Conservation (phyloP, 2,888 invertebrate genomes). For the Deilephila porcellus region DNA sequence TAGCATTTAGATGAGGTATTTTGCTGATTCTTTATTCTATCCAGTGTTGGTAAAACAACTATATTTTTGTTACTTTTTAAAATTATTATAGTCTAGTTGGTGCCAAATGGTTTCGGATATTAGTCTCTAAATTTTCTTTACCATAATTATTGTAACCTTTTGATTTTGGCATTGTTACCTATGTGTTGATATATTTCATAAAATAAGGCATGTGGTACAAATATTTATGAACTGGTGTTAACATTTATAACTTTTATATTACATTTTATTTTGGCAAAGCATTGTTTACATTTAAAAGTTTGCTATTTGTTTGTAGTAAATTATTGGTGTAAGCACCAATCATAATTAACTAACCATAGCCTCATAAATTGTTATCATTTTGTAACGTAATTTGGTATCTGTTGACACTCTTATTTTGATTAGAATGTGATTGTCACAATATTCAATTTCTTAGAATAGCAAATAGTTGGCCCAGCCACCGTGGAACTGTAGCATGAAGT, state of each 20-base stretch:
- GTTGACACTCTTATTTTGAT: too few species aligned
- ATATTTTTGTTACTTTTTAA: too few species aligned
- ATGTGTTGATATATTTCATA: too few species aligned
- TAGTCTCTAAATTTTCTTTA: too few species aligned
- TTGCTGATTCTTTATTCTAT: slow-evolving; percentile 2
- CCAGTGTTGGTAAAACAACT: background rate
- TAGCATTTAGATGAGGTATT: background rate
- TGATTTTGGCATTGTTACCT: too few species aligned
- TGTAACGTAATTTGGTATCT: background rate
- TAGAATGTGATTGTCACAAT: background rate
- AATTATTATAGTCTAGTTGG: too few species aligned
- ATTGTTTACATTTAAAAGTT: background rate
- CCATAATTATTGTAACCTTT: too few species aligned
- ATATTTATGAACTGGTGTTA: too few species aligned
- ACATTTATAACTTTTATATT: too few species aligned
- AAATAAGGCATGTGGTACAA: too few species aligned
- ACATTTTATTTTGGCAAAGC: background rate
- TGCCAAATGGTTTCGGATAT: too few species aligned
- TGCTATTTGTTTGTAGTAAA: background rate
- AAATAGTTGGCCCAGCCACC: background rate
- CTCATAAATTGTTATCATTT: background rate
- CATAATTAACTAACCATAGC: background rate
- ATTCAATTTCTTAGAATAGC: background rate
- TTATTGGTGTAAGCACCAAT: background rate
- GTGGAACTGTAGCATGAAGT: too few species aligned